A percentile compares a stretch with the other conserved stretches of the same genome.
Evolutionary conservation across 1,140 invertebrate genomes (phyloP).

Genomic region (Drosophila sucinea): DNA sequence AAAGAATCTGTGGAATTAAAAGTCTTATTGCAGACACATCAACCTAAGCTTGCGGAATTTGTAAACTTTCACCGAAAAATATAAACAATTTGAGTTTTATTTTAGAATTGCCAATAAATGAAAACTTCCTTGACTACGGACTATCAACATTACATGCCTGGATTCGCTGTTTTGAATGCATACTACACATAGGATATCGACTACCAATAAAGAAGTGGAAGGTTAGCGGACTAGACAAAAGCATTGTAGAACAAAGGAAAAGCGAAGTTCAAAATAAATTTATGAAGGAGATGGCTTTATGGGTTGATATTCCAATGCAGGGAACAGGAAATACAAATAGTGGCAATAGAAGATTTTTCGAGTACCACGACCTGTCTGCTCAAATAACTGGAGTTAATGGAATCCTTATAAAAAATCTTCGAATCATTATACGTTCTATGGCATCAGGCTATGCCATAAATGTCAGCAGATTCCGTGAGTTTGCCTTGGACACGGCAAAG

Average conservation of each 20-base stretch:
- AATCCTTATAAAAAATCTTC: neutral
- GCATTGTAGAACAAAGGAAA: neutral
- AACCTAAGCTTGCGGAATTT: neutral
- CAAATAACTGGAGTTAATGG: conserved; percentile 5
- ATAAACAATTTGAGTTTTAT: conserved; percentile 4
- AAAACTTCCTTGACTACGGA: too few relatives aligned
- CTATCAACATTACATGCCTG: too few relatives aligned
- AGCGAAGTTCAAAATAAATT: neutral
- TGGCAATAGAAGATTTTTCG: neutral
- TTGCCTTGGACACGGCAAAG: neutral
- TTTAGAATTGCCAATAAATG: neutral
- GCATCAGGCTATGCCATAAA: neutral
- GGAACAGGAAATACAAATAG: neutral
- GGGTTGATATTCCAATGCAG: neutral
- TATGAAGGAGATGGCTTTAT: neutral
- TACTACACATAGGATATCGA: neutral
- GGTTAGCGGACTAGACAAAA: neutral
- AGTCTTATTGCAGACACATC: conserved; percentile 1
- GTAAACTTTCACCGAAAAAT: too few relatives aligned
- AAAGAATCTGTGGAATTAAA: neutral
- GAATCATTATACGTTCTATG: neutral
- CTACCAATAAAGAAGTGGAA: conserved; percentile 3
- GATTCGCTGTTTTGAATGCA: too few relatives aligned
- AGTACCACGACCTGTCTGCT: neutral
- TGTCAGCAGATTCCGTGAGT: neutral